Percentiles rank a stretch among this genome's conserved stretches.
phyloP scores from a whole-genome alignment of 2,888 invertebrate species.

The Caenorhabditis sp. region DNA sequence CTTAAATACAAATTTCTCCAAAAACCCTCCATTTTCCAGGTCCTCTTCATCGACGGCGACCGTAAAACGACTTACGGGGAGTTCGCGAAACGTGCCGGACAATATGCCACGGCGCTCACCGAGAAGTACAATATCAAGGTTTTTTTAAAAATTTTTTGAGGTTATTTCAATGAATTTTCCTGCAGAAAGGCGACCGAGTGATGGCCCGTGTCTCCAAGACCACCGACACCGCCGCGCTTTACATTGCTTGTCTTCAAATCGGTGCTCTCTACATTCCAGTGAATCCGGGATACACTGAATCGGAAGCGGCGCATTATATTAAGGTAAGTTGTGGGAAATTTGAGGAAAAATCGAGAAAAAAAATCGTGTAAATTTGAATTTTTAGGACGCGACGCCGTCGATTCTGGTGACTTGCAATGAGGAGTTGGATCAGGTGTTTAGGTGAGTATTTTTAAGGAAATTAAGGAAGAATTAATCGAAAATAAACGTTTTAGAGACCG shows the following conservation, averaged over 20 bases:
- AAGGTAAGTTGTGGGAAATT: conserved; percentile 58
- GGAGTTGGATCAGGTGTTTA: conserved; percentile 66
- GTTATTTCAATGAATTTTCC: not conserved
- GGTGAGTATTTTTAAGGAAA: not conserved
- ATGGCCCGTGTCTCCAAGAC: conserved; percentile 79
- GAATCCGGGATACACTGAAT: conserved; percentile 81
- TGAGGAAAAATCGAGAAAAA: not conserved
- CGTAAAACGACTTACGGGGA: conserved; percentile 73
- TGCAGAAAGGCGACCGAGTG: conserved; percentile 81
- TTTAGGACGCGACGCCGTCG: conserved; percentile 78
- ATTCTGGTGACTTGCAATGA: conserved; percentile 77
- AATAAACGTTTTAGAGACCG: conserved; percentile 33
- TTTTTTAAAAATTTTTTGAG: too few relatives aligned
- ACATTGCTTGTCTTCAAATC: conserved; percentile 80
- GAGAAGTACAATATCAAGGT: conserved; percentile 75
- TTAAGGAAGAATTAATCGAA: too few relatives aligned
- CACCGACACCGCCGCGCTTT: conserved; percentile 78
- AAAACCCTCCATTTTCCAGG: conserved; percentile 21
- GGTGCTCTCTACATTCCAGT: conserved; percentile 80
- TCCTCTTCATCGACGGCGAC: conserved; percentile 66
- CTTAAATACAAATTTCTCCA: not conserved
- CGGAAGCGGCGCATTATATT: conserved; percentile 81
- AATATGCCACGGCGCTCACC: conserved; percentile 73
- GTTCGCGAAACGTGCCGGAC: conserved; percentile 75
- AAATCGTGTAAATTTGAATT: not conserved